phyloP scores from a whole-genome alignment of 2,797 vertebrate genomes.

The Austrolebias charrua region DNA sequence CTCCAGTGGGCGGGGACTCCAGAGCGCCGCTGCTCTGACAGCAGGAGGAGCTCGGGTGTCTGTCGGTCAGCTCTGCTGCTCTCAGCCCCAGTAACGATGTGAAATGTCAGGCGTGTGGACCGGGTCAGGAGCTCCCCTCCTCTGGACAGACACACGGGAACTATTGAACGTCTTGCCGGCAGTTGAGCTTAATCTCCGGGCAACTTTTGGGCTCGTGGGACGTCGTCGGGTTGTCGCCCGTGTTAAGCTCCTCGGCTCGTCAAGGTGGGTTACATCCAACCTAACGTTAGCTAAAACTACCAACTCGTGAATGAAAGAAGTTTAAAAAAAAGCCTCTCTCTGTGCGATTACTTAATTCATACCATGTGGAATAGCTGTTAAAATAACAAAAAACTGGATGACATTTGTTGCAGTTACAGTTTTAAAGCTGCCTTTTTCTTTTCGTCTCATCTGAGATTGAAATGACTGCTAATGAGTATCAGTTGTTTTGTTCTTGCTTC shows the following conservation, averaged over 20 bases:
- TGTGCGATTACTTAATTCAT: too few species aligned
- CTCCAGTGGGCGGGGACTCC: slow-evolving; percentile 13
- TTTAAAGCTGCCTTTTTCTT: background rate
- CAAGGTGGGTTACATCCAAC: slow-evolving; percentile 69
- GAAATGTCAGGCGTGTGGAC: slow-evolving; percentile 42
- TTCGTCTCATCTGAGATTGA: background rate
- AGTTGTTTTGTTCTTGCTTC: background rate
- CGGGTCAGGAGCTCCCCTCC: slow-evolving; percentile 54
- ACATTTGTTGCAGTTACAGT: background rate
- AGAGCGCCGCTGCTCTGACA: too few species aligned
- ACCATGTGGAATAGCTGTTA: too few species aligned
- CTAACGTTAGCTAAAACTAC: too few species aligned
- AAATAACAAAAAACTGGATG: background rate
- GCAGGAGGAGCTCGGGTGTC: background rate
- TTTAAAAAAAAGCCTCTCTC: too few species aligned
- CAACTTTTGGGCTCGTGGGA: slow-evolving; percentile 68
- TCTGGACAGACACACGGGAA: slow-evolving; percentile 37
- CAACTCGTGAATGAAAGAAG: too few species aligned
- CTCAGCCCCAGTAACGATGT: slow-evolving; percentile 11
- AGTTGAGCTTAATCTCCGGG: slow-evolving; percentile 69
- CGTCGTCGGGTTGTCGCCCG: slow-evolving; percentile 25
- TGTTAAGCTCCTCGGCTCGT: slow-evolving; percentile 24
- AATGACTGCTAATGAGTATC: too few species aligned
- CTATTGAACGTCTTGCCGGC: slow-evolving; percentile 49
- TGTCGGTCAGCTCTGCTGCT: slow-evolving; percentile 17